These are phyloP conservation scores for Gibbula magus DNA, from an alignment of 2,888 invertebrate genomes.

Conservation along the genomic window DNA sequence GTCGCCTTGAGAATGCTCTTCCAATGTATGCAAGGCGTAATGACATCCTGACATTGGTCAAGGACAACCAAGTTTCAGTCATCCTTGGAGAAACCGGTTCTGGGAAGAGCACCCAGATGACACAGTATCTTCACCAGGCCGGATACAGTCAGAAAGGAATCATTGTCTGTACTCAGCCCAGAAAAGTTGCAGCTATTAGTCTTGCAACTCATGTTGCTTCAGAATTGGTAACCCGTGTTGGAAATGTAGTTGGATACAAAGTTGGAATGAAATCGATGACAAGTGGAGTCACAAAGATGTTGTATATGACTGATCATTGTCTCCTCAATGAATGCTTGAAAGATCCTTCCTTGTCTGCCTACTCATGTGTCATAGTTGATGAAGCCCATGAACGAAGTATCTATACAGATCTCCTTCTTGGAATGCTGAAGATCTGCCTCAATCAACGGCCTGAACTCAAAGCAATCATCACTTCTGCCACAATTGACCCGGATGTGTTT, in stretches of 20 bases:
- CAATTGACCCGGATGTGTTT: slow-evolving; percentile 72
- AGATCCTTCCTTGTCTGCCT: slow-evolving; percentile 57
- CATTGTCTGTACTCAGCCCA: slow-evolving; percentile 74
- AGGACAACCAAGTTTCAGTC: slow-evolving; percentile 64
- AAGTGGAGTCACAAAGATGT: slow-evolving; percentile 57
- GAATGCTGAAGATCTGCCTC: slow-evolving; percentile 69
- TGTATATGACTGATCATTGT: slow-evolving; percentile 73
- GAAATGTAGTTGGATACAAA: slow-evolving; percentile 67
- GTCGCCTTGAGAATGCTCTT: slow-evolving; percentile 51
- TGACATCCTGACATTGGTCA: slow-evolving; percentile 59
- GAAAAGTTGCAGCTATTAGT: slow-evolving; percentile 74
- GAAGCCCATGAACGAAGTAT: slow-evolving; percentile 75
- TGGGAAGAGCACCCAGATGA: slow-evolving; percentile 75
- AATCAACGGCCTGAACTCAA: slow-evolving; percentile 62
- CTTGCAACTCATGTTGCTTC: slow-evolving; percentile 71
- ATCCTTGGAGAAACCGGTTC: slow-evolving; percentile 75
- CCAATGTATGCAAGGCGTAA: slow-evolving; percentile 68
- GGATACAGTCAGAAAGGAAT: slow-evolving; percentile 53
- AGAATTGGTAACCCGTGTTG: slow-evolving; percentile 66
- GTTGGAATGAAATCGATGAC: slow-evolving; percentile 58
- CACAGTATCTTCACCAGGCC: slow-evolving; percentile 71
- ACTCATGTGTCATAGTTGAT: slow-evolving; percentile 71
- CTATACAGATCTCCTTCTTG: slow-evolving; percentile 73
- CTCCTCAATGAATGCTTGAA: slow-evolving; percentile 70
- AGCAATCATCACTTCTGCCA: slow-evolving; percentile 74